These are phyloP conservation scores for Natator depressus DNA, from an alignment of 2,113 vertebrate genomes.

Conservation along the genomic window DNA sequence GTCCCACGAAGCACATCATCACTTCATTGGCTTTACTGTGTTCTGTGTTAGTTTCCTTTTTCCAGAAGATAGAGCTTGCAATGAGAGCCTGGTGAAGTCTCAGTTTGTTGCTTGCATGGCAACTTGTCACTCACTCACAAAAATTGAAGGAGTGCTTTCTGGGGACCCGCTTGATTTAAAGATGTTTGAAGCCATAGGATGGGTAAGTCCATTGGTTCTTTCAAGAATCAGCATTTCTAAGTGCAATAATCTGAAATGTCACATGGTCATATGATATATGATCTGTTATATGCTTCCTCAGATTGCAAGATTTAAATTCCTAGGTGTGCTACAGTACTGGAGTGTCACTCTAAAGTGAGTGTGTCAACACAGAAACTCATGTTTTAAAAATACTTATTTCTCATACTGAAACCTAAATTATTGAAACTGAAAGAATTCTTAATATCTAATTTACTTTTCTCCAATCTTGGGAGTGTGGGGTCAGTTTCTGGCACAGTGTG, in stretches of 20 bases:
- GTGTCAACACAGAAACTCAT: not conserved
- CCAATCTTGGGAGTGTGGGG: not conserved
- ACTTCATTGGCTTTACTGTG: conserved; percentile 45
- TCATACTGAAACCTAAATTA: not conserved
- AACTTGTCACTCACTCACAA: conserved; percentile 97
- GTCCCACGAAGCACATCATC: conserved; percentile 47
- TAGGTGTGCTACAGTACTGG: not conserved
- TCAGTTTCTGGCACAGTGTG: not conserved
- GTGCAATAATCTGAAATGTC: not conserved
- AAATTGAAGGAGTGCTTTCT: conserved; percentile 95
- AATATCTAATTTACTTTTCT: not conserved
- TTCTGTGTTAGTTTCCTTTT: conserved; percentile 84
- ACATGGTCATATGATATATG: fast-evolving
- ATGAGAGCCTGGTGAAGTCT: conserved; percentile 89
- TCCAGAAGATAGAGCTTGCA: conserved; percentile 89
- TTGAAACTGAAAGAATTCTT: not conserved
- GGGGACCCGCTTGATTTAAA: conserved; percentile 97
- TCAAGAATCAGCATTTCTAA: not conserved
- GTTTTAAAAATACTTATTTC: not conserved
- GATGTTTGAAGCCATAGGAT: conserved; percentile 98
- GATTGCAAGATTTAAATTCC: not conserved
- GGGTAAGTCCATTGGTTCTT: conserved; percentile 83
- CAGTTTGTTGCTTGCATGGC: conserved; percentile 98
- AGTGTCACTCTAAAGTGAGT: not conserved
- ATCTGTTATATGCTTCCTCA: not conserved